Conservation (phyloP, 2,797 vertebrate genomes). For the Chaetophractus vellerosus region DNA sequence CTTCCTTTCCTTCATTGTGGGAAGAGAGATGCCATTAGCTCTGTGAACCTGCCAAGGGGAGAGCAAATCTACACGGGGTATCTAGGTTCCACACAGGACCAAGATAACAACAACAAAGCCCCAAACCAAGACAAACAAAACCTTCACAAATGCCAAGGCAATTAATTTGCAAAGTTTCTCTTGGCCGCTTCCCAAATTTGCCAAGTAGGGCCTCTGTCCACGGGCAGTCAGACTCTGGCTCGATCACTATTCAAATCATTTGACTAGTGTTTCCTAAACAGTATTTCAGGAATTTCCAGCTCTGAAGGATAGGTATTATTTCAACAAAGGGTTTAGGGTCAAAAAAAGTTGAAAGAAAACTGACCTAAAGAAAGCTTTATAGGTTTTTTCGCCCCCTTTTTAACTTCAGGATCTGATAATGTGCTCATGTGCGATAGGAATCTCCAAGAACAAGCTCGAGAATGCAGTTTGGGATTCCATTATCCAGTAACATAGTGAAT, state of each 20-base stretch:
- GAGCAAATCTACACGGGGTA: not conserved
- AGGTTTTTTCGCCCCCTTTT: not conserved
- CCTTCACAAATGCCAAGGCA: not conserved
- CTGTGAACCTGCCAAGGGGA: not conserved
- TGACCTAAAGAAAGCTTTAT: not conserved
- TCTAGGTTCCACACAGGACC: not conserved
- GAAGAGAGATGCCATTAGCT: constrained; percentile 66
- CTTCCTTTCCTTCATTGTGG: constrained; percentile 53
- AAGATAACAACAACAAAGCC: not conserved
- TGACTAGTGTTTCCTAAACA: constrained; percentile 11
- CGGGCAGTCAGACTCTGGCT: not conserved
- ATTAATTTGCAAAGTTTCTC: constrained; percentile 54
- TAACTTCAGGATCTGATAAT: not conserved
- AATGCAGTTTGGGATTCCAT: not conserved
- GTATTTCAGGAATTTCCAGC: not conserved
- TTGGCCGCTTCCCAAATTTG: constrained; percentile 41
- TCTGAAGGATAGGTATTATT: constrained; percentile 51
- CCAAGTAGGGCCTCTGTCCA: constrained; percentile 16
- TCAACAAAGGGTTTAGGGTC: constrained; percentile 27
- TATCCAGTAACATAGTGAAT: not conserved
- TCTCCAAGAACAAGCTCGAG: not conserved
- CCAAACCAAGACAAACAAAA: not conserved
- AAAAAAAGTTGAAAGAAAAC: constrained; percentile 8
- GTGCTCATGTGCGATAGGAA: not conserved
- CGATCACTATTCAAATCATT: not conserved